phyloP scores from a whole-genome alignment of 2,888 invertebrate genomes.

The Slavum lentiscoides region DNA sequence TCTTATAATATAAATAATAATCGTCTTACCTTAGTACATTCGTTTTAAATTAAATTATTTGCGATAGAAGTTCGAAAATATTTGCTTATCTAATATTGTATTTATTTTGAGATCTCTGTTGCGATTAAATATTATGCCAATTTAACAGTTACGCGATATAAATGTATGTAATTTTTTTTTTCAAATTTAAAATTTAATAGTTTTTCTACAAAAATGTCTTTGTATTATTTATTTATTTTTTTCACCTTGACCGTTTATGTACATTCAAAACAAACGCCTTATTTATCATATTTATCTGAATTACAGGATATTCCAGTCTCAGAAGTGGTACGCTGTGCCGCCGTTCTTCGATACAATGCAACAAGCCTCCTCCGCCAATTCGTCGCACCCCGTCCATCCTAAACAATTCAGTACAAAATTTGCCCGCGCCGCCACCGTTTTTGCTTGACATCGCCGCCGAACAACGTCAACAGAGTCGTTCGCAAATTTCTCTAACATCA shows the following conservation, averaged over 20 bases:
- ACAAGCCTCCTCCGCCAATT: conserved; percentile 77
- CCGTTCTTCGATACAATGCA: conserved; percentile 64
- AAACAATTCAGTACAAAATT: conserved; percentile 62
- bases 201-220: too few species aligned
- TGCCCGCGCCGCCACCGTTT: conserved; percentile 79
- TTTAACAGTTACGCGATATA: too few species aligned
- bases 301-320: conserved; percentile 54
- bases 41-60: too few species aligned
- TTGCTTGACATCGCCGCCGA: conserved; percentile 64
- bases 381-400: conserved; percentile 75
- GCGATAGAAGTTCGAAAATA: too few species aligned
- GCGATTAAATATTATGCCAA: too few species aligned
- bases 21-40: too few species aligned
- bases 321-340: conserved; percentile 61
- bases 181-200: too few species aligned
- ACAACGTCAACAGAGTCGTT: conserved; percentile 50
- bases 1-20: too few species aligned
- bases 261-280: neutral
- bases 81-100: too few species aligned
- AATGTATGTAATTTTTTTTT: too few species aligned
- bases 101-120: too few species aligned
- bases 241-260: neutral
- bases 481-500: conserved; percentile 17
- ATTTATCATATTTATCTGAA: neutral
- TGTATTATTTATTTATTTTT: neutral